Percentiles rank a stretch among this genome's conserved stretches.
These are phyloP conservation scores for Caenorhabditis doughertyi DNA, from an alignment of 2,888 invertebrate genomes.

Conservation along the genomic window DNA sequence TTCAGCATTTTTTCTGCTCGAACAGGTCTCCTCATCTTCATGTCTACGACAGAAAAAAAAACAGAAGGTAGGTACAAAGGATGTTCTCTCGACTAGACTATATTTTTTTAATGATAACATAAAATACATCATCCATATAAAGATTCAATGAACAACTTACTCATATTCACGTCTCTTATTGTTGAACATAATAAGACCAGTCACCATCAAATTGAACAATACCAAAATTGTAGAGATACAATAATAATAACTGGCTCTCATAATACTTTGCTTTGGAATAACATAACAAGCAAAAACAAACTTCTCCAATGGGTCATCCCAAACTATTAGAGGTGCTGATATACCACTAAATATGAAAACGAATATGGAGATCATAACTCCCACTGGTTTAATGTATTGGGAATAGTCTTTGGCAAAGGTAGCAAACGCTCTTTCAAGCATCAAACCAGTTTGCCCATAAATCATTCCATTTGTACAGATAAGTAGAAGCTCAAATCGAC, in stretches of 20 bases:
- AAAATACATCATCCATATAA: too few species aligned
- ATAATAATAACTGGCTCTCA: not conserved
- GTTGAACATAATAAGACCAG: not conserved
- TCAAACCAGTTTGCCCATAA: not conserved
- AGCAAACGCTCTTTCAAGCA: slow-evolving; percentile 6
- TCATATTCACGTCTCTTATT: not conserved
- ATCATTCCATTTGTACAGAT: not conserved
- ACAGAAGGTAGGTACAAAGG: too few species aligned
- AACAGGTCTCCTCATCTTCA: too few species aligned
- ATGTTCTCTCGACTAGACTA: too few species aligned
- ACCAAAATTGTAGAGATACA: not conserved
- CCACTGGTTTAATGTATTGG: not conserved
- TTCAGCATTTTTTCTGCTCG: too few species aligned
- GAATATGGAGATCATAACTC: not conserved
- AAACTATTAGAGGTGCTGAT: not conserved
- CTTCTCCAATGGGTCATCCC: slow-evolving; percentile 9
- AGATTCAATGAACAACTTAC: too few species aligned
- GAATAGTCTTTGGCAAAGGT: not conserved
- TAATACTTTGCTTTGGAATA: not conserved
- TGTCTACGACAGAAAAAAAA: too few species aligned
- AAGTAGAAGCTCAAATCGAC: not conserved
- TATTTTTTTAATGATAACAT: too few species aligned
- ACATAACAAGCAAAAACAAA: not conserved
- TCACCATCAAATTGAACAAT: not conserved
- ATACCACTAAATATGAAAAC: not conserved